Evolutionary conservation across 2,888 invertebrate genomes (phyloP), one percentile per base, ranked within the genome.

Genomic region (Lasiommata megera): DNA sequence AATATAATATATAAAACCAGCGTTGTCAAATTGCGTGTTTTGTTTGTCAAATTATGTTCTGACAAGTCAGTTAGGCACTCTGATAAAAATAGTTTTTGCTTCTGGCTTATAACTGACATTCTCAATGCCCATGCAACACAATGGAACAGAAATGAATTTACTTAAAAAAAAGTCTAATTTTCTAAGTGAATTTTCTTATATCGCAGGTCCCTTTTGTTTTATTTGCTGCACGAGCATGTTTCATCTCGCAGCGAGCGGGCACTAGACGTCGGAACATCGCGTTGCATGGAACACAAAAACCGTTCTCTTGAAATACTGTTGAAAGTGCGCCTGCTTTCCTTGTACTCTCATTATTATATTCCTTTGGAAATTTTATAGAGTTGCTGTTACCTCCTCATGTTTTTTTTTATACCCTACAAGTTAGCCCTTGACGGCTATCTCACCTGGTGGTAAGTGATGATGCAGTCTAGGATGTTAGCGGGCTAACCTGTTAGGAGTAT

Each of bases 281-380:
- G 61, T 23, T 18, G 36, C 44, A 53, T 65, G 66, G 65, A 61
- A 67, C 61, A 67, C 62, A 66, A 63, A 57, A 63, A 67, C 62
- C 56, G 61, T 64, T 63, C 59, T 54, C 62, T 60, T 68, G 66
- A 68, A 65, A 66, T 67, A 68, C 60, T 44, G 63, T 56, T 54
- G 56, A 60, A 62, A 61, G 54, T 58, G 60, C 60, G 62, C 58
- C 65, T 59, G 61, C 59, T 66, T 63, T 55, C 58, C 64, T 63
- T 60, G 60, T 60, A 66, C 66, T 66, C 64, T 62, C 60, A 34
- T 67, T 66, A 58, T 61, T 62, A 60, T 60, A 58, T 62, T 61
- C 58, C 56, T 50, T 44, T 14, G 31, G 34, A 34, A 64, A 46
- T 47, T 40, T 40, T 43, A 54, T 29, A 56, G 67, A 64, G 66